These are phyloP conservation scores for Episyrphus balteatus DNA, from an alignment of 1,140 invertebrate species.

Conservation along the genomic window DNA sequence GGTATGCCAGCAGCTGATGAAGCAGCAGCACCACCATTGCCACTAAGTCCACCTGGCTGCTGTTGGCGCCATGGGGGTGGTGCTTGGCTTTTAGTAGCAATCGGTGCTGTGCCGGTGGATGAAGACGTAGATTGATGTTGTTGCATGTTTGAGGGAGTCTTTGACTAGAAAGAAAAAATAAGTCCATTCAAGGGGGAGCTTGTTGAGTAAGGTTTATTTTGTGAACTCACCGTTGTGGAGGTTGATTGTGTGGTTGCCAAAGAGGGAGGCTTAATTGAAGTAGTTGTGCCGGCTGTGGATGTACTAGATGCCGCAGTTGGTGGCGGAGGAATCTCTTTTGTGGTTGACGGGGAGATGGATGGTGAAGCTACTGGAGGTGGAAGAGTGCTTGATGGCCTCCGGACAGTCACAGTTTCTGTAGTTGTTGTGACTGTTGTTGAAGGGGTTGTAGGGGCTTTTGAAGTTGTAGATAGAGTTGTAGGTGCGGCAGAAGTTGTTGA, in stretches of 20 bases:
- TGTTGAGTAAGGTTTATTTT: background rate
- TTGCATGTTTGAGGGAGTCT: no score
- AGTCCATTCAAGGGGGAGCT: no score
- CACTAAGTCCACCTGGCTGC: conserved; percentile 19
- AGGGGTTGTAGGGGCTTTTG: conserved; percentile 20
- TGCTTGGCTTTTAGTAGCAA: background rate
- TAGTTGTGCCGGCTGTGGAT: conserved; percentile 31
- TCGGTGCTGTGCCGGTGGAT: conserved; percentile 5
- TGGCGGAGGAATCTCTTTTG: conserved; percentile 20
- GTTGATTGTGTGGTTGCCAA: conserved; percentile 5
- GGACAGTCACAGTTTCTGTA: conserved; percentile 17
- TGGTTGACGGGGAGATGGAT: conserved; percentile 19
- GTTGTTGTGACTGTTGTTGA: conserved; percentile 15
- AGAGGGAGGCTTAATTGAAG: conserved; percentile 1
- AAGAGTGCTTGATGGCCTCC: conserved; percentile 20
- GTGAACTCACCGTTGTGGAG: conserved; percentile 2
- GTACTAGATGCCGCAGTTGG: conserved; percentile 30
- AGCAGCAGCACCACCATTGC: conserved; percentile 9
- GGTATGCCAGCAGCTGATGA: conserved; percentile 26
- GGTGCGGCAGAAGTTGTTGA: conserved; percentile 24
- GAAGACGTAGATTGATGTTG: conserved; percentile 12
- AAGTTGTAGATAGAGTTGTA: conserved; percentile 23
- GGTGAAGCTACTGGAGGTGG: background rate
- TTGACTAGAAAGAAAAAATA: no score
- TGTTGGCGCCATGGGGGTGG: conserved; percentile 18